Evolutionary conservation across 2,113 vertebrate species (phyloP).

Genomic region (Pluvianellus socialis): DNA sequence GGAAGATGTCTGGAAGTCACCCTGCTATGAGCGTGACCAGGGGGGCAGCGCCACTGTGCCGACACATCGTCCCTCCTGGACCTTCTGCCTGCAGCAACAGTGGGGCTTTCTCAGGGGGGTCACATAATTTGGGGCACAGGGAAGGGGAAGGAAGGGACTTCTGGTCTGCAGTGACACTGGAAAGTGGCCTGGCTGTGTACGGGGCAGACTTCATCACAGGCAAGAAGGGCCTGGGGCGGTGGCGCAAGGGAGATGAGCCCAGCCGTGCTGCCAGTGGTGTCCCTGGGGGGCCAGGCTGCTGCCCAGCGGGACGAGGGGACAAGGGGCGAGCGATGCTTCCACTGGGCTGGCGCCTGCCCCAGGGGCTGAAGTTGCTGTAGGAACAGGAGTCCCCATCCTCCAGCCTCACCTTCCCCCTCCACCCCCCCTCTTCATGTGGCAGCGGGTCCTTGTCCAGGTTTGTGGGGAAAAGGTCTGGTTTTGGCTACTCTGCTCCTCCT

Average conservation of each 20-base stretch:
- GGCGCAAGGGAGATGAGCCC: neutral
- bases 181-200: accelerated
- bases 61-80: neutral
- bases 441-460: neutral
- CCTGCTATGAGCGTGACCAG: accelerated
- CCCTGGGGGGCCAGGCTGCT: neutral
- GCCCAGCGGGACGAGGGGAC: neutral
- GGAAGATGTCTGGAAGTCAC: neutral
- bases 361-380: neutral
- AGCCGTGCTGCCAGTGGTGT: neutral
- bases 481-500: neutral
- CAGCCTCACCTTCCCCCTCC: neutral
- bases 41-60: neutral
- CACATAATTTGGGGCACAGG: accelerated
- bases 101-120: neutral
- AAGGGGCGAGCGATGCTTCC: neutral
- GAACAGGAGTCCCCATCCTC: neutral
- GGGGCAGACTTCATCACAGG: neutral
- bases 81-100: neutral
- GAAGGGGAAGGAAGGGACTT: neutral
- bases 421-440: neutral
- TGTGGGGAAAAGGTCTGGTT: neutral
- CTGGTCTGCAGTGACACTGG: neutral
- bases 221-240: neutral
- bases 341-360: neutral